Evolutionary conservation across 2,113 vertebrate genomes (phyloP), one percentile per base, ranked within the genome.

Genomic region (Notarius quadriscutis): DNA sequence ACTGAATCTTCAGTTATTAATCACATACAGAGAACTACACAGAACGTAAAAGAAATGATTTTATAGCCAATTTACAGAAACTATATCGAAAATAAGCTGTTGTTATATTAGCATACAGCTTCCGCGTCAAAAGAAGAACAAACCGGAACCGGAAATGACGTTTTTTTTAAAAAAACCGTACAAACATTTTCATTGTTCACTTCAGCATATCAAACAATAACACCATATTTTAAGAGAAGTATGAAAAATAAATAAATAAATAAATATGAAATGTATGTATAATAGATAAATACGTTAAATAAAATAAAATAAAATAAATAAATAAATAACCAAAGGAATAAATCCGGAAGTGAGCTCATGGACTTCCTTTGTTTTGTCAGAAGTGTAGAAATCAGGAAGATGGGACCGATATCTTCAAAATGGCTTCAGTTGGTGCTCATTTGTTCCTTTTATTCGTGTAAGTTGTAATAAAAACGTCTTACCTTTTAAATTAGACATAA

Each of bases 311-410:
- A 41, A 41, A 34, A n/a, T 34, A 34, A 34, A 34, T 41, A 41
- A 41, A 41, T 41, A 41, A 41, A 41, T 41, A 4, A 41, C 2
- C 41, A 41, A 41, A 4, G 41, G 41, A 41, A 41, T 41, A 41
- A 41, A 41, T 41, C 41, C 65, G 71, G 86, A 77, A 87, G 51
- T 0, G 51, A 27, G 4, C 60, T 7, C 5, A 14, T n/a, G 72
- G 7, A 83, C 81, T 87, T 91, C 91, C 92, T 92, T 92, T 93
- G 89, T 89, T 84, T 92, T 88, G 87, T 50, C 84, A 27, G 27
- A 15, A 90, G 90, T 86, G 88, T 88, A 50, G 72, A 87, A 92
- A 95, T 90, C 94, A 95, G 94, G 94, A 95, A 95, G 94, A 96
- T 96, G 94, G 94, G 91, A 91, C 81, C 87, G 10, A 82, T 83